These are phyloP conservation scores for Tadarida brasiliensis DNA, from an alignment of 2,797 vertebrate genomes.

Conservation along the genomic window DNA sequence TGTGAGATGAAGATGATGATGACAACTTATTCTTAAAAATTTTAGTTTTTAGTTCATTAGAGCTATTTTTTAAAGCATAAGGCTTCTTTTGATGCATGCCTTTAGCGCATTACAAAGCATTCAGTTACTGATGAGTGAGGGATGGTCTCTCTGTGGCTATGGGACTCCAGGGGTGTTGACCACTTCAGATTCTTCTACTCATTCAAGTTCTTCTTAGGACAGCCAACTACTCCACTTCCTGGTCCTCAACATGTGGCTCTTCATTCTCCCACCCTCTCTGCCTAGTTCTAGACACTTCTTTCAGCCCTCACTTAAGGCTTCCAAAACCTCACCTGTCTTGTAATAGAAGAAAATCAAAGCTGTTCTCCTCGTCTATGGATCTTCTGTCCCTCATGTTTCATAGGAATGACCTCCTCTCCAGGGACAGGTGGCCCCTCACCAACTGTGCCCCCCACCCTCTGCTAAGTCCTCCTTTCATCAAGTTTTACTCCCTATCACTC, in stretches of 20 bases:
- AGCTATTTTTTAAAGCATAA: neutral
- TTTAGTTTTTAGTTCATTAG: conserved; percentile 9
- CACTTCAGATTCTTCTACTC: neutral
- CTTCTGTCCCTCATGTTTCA: neutral
- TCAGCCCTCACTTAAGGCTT: neutral
- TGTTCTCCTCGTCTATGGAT: neutral
- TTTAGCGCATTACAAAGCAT: neutral
- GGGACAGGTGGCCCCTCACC: neutral
- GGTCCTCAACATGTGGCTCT: neutral
- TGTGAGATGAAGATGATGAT: neutral
- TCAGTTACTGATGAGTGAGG: neutral
- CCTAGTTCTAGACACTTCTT: neutral
- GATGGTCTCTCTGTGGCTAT: neutral
- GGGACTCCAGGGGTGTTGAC: neutral
- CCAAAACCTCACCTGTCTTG: neutral
- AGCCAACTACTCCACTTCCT: neutral
- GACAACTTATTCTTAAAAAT: neutral
- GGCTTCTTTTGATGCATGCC: neutral
- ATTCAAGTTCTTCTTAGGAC: neutral
- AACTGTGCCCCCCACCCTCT: neutral
- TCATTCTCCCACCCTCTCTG: neutral
- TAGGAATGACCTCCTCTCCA: neutral
- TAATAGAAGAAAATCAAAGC: neutral
- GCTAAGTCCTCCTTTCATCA: neutral
- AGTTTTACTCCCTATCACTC: neutral